Evolutionary conservation across 2,113 vertebrate genomes (phyloP).

Genomic region (Podiceps cristatus): DNA sequence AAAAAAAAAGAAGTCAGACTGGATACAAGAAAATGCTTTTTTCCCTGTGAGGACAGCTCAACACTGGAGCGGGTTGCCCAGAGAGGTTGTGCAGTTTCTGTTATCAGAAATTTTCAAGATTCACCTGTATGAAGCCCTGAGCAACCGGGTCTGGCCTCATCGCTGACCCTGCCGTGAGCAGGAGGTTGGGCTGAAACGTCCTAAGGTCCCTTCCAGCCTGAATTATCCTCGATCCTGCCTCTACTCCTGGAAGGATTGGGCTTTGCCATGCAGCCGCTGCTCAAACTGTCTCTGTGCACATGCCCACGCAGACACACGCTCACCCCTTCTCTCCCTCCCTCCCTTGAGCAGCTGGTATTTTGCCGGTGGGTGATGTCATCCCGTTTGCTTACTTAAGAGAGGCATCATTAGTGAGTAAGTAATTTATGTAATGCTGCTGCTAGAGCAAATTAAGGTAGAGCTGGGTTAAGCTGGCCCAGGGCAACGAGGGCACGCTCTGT

Average conservation of each 20-base stretch:
- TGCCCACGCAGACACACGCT: accelerated
- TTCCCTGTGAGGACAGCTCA: background rate
- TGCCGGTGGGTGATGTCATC: slow-evolving; percentile 15
- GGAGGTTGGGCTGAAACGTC: background rate
- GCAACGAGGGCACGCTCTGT: background rate
- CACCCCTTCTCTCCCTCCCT: background rate
- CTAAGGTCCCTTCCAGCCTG: background rate
- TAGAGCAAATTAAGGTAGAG: background rate
- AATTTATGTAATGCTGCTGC: slow-evolving; percentile 19
- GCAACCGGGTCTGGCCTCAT: background rate
- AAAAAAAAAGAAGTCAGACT: background rate
- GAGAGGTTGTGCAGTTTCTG: background rate
- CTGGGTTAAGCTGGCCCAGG: background rate
- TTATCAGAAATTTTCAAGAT: background rate
- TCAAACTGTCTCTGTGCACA: accelerated
- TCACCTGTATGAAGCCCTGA: background rate
- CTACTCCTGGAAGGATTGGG: background rate
- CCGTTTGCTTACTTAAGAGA: slow-evolving; percentile 20
- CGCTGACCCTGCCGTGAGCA: background rate
- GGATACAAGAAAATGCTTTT: background rate
- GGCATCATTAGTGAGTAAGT: background rate
- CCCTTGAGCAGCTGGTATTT: background rate
- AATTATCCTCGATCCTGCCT: background rate
- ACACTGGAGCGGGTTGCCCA: background rate
- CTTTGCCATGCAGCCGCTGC: background rate